Conservation (phyloP, 2,888 invertebrate genomes). For the Mimas tiliae region DNA sequence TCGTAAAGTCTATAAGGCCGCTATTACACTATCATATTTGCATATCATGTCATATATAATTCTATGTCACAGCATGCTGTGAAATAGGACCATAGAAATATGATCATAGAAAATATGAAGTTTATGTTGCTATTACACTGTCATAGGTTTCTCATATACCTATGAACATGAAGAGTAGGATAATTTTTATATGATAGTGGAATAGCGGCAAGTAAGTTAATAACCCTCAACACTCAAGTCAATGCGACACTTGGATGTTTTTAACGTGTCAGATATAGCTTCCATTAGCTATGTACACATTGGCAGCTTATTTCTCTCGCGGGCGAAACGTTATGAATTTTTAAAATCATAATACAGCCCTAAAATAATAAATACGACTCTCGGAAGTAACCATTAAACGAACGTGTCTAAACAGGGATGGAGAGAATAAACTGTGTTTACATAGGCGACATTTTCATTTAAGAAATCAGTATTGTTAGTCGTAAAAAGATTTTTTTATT, state of each 20-base stretch:
- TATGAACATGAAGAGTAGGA: no score
- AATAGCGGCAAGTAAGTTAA: no score
- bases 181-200: no score
- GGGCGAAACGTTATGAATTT: conserved; percentile 27
- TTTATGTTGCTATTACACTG: no score
- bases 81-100: no score
- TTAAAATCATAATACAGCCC: conserved; percentile 24
- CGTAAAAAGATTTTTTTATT: no score
- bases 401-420: conserved; percentile 1
- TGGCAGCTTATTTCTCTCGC: conserved; percentile 1
- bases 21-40: no score
- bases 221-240: not conserved
- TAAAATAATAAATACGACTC: conserved; percentile 23
- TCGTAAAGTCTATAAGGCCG: no score
- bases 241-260: not conserved
- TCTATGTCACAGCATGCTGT: no score
- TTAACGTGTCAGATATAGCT: conserved; percentile 1
- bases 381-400: conserved; percentile 18
- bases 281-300: conserved; percentile 25
- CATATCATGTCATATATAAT: no score
- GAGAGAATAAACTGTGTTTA: not conserved
- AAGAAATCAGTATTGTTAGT: not conserved
- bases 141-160: no score
- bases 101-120: no score
- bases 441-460: not conserved